Evolutionary conservation across 2,797 vertebrate genomes (phyloP), one percentile per base, ranked within the genome.

Genomic region (Microctenopoma stevenorrisi): DNA sequence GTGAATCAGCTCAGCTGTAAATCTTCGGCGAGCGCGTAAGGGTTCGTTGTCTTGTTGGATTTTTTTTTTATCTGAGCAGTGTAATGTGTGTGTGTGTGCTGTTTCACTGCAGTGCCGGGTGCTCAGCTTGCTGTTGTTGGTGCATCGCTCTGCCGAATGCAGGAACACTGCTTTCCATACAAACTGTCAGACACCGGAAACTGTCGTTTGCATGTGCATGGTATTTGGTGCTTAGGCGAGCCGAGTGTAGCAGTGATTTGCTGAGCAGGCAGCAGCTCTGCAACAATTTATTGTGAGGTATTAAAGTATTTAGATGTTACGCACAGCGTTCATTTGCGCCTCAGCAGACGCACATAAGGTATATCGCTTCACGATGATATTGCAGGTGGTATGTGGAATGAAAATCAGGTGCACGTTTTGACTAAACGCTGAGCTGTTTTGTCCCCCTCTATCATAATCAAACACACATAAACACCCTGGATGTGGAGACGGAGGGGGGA

Each of bases 251-350:
- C 81, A 88, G 82, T 85, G 74, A 85, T 70, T 74, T 93, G 90
- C 93, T 95, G 92, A 94, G 88, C 86, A 90, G 88, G 84, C 91
- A 92, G 81, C 74, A 76, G 68, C 70, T 74, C 83, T 68, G 78
- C 71, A 66, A 66, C 90, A 88, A 88, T 94, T 94, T 92, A 85
- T 89, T 93, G 87, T 71, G 7, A 33, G 7, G 30, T 33, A 33
- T 33, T 33, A 33, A 79, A 82, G 85, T 86, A 89, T 93, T 90
- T 89, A 90, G 81, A 88, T 79, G 78, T 85, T 87, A 87, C 85
- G 84, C 78, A 84, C 84, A 68, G 76, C 80, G 67, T 84, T 91
- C 79, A 79, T 72, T 88, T 85, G 81, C 50, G 62, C 74, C 40
- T 66, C 77, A 69, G 79, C 80, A 84, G 83, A 84, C 57, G 37